phyloP scores from a whole-genome alignment of 2,113 vertebrate genomes.

The Ptilonorhynchus violaceus region DNA sequence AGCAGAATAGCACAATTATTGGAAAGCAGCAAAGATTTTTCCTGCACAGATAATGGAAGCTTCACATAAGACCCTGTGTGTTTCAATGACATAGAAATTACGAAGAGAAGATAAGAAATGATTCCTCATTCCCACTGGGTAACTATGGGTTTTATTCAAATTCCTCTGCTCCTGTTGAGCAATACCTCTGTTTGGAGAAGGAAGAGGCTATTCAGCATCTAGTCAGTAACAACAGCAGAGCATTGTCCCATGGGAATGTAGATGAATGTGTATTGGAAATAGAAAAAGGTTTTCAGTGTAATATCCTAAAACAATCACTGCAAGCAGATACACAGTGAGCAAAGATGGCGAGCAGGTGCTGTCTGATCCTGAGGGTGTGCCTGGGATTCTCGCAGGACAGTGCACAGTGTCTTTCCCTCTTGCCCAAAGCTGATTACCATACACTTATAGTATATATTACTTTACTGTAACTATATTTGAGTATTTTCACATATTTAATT shows the following conservation, averaged over 20 bases:
- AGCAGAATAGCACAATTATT: neutral
- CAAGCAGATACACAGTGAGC: neutral
- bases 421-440: neutral
- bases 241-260: neutral
- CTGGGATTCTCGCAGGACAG: neutral
- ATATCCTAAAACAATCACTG: neutral
- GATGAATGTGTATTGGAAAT: neutral
- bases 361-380: neutral
- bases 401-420: neutral
- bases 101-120: neutral
- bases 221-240: neutral
- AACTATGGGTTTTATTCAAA: neutral
- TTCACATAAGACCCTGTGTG: fast-evolving
- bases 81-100: neutral
- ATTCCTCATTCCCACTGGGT: neutral
- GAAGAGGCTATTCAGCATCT: neutral
- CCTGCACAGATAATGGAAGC: neutral
- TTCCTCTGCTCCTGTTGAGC: neutral
- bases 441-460: neutral
- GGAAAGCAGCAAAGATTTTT: neutral
- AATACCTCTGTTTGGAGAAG: neutral
- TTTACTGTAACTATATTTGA: neutral
- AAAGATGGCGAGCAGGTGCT: neutral
- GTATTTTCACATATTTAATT: neutral
- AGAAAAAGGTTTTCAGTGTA: neutral